These are phyloP conservation scores for Hoplodrina blanda DNA, from an alignment of 2,888 invertebrate genomes.

Conservation along the genomic window DNA sequence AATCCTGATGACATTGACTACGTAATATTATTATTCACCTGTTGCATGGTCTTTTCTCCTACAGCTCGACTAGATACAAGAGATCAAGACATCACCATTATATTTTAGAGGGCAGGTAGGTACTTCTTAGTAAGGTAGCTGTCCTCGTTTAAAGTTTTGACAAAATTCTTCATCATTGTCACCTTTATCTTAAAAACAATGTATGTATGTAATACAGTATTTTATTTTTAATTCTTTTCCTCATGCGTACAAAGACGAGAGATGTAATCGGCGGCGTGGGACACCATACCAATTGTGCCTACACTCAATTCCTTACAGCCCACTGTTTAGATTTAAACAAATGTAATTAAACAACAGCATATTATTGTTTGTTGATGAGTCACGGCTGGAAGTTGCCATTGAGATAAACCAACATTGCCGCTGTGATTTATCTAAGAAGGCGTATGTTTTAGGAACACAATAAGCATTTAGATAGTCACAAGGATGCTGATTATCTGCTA, in stretches of 20 bases:
- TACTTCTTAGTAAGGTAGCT: too few relatives aligned
- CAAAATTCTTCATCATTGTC: not conserved
- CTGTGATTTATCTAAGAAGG: conserved; percentile 57
- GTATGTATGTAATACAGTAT: conserved; percentile 36
- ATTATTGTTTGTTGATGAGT: conserved; percentile 60
- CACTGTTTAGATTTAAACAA: conserved; percentile 53
- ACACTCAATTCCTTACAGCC: conserved; percentile 58
- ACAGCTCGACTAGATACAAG: not conserved
- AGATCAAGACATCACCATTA: not conserved
- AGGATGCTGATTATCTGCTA: conserved; percentile 46
- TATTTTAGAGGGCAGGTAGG: too few relatives aligned
- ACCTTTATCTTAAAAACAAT: not conserved
- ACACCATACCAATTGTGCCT: conserved; percentile 59
- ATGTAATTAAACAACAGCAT: conserved; percentile 58
- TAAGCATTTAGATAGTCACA: conserved; percentile 48
- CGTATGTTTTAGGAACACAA: conserved; percentile 60
- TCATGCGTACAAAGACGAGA: conserved; percentile 22
- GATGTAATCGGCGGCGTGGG: conserved; percentile 63
- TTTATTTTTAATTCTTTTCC: conserved; percentile 34
- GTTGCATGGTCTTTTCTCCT: not conserved
- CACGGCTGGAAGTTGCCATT: conserved; percentile 62
- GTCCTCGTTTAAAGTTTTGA: not conserved
- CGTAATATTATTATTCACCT: not conserved
- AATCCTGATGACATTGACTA: not conserved
- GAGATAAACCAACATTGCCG: conserved; percentile 53